A percentile compares a stretch with the other conserved stretches of the same genome.
Conservation (phyloP, 2,113 vertebrate species). For the Poecilia latipinna region DNA sequence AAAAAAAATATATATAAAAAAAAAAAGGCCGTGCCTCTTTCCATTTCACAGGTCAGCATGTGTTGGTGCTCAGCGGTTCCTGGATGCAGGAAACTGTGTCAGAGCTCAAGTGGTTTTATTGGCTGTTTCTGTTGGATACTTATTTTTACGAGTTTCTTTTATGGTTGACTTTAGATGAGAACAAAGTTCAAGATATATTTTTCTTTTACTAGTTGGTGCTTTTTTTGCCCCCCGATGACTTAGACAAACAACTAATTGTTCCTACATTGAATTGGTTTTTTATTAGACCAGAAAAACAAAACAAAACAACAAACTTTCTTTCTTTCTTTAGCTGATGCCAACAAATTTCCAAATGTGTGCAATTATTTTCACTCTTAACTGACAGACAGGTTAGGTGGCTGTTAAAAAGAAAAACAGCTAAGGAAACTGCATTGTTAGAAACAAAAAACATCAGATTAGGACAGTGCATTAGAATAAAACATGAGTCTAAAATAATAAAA, state of each 20-base stretch:
- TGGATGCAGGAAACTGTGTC: slow-evolving; percentile 64
- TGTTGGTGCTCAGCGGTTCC: slow-evolving; percentile 39
- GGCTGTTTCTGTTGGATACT: slow-evolving; percentile 52
- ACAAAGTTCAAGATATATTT: background rate
- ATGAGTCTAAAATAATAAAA: background rate
- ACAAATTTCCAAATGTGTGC: background rate
- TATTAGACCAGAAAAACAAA: background rate
- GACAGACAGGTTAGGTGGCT: background rate
- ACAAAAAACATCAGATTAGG: background rate
- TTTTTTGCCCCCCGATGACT: no score
- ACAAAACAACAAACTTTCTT: background rate
- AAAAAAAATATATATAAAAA: no score
- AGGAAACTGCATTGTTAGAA: background rate
- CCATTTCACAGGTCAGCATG: slow-evolving; percentile 55
- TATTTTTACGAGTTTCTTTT: background rate
- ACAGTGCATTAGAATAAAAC: background rate
- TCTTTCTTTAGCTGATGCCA: background rate
- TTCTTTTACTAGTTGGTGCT: background rate
- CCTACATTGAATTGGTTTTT: background rate
- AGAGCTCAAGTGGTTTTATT: slow-evolving; percentile 72
- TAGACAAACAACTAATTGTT: background rate
- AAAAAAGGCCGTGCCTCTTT: slow-evolving; percentile 38
- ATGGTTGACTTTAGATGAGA: background rate
- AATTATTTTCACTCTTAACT: no score
- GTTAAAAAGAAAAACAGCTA: no score